Evolutionary conservation across 2,113 vertebrate species (phyloP), one percentile per base, ranked within the genome.

Genomic region (Micronycteris hirsuta): DNA sequence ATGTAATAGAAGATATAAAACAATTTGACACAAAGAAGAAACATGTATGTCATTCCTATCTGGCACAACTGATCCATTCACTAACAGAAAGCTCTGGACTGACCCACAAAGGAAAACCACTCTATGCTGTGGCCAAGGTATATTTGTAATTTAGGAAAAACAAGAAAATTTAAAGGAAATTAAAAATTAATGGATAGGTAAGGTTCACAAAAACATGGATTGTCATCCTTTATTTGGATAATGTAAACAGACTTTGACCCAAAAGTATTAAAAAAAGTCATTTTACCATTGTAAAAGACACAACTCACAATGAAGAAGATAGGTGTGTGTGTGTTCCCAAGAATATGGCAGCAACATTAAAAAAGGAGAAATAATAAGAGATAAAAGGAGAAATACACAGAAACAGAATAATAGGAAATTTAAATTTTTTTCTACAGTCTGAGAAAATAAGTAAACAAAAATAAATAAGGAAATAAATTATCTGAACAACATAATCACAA

Each of bases 391-490:
- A 94, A 76, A 86, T 1, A 76, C 26, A 89, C 9, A 56, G n/a
- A 83, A 71, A 93, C 28, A 76, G 5, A 65, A 52, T 0, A 78
- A 52, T 0, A 74, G 28, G 20, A 96, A 86, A 65, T 41, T 41
- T 58, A 76, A 86, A 73, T 63, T 80, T 76, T 73, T 82, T 89
- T 92, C 28, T 82, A 38, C 33, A 94, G 19, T 77, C 17, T 89
- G 38, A 93, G 52, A 90, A 36, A 83, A 68, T n/a, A 91, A 89
- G 58, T 47, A 93, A 56, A 90, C 38, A 86, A 86, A 93, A 96
- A 70, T 56, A 82, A 73, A 47, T 58, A 67, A 87, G 70, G 28
- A 84, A 70, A 84, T 45, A 90, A 93, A 70, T 41, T 4, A 68
- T 41, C 22, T 52, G 88, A 91, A 80, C 63, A 91, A 84, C 65